These are phyloP conservation scores for Cephus cinctus DNA, from an alignment of 1,140 invertebrate genomes.

Conservation along the genomic window DNA sequence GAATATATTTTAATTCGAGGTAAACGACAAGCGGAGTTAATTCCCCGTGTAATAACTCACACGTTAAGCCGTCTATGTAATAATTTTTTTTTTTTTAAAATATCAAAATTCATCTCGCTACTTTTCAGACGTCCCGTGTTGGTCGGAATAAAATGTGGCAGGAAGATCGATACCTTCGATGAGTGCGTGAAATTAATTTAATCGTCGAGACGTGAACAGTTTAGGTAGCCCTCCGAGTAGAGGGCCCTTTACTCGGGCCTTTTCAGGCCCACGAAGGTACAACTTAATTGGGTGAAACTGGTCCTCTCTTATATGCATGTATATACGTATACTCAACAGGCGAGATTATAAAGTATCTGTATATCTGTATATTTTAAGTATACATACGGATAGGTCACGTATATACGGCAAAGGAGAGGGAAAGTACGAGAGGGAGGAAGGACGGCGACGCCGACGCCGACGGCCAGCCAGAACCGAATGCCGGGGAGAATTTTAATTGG, in stretches of 20 bases:
- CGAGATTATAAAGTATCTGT: too few species aligned
- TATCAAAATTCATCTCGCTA: too few species aligned
- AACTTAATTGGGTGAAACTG: conserved; percentile 55
- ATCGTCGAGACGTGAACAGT: background rate
- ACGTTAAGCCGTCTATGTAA: too few species aligned
- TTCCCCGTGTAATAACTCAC: conserved; percentile 1
- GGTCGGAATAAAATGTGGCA: too few species aligned
- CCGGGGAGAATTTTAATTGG: conserved; percentile 53
- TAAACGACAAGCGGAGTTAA: background rate
- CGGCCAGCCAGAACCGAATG: conserved; percentile 6
- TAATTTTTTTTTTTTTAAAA: too few species aligned
- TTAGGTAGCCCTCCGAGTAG: background rate
- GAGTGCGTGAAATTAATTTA: too few species aligned
- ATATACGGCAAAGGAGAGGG: background rate
- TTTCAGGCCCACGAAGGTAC: conserved; percentile 32
- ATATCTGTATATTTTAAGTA: too few species aligned
- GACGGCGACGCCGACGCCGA: conserved; percentile 10
- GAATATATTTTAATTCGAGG: conserved; percentile 4
- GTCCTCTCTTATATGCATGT: too few species aligned
- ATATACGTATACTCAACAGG: too few species aligned
- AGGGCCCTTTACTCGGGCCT: too few species aligned
- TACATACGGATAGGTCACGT: too few species aligned
- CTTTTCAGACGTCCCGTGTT: background rate
- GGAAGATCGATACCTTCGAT: too few species aligned
- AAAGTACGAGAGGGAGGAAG: conserved; percentile 2